These are phyloP conservation scores for Acanthurus lineatus DNA, from an alignment of 2,797 vertebrate genomes.

Conservation along the genomic window DNA sequence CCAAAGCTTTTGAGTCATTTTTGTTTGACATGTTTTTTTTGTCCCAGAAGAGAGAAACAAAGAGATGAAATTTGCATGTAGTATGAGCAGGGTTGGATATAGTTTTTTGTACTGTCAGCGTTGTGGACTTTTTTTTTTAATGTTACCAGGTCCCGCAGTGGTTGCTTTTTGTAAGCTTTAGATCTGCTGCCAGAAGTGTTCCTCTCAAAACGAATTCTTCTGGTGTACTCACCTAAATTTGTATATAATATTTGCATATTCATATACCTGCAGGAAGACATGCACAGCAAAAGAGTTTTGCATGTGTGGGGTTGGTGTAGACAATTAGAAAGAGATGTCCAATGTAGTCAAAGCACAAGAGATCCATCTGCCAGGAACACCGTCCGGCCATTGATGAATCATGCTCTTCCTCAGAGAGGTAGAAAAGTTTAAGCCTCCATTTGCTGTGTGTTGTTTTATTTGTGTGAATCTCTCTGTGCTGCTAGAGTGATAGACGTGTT, in stretches of 20 bases:
- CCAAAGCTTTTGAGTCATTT: conserved; percentile 36
- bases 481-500: conserved; percentile 62
- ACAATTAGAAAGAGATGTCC: too few relatives aligned
- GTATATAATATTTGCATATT: too few relatives aligned
- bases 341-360: background rate
- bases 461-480: conserved; percentile 32
- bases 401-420: conserved; percentile 31
- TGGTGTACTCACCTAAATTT: too few relatives aligned
- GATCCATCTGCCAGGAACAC: conserved; percentile 23
- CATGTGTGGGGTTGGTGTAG: too few relatives aligned
- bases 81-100: conserved; percentile 13
- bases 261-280: too few relatives aligned
- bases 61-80: conserved; percentile 35
- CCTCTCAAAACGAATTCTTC: too few relatives aligned
- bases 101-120: too few relatives aligned
- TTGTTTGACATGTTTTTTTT: conserved; percentile 17
- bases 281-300: too few relatives aligned
- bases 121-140: too few relatives aligned
- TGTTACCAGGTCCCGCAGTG: too few relatives aligned
- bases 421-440: conserved; percentile 62
- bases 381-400: conserved; percentile 16
- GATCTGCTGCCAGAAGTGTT: too few relatives aligned
- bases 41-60: conserved; percentile 4
- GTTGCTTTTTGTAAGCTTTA: too few relatives aligned
- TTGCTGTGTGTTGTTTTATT: conserved; percentile 56